Conservation (phyloP, 2,113 vertebrate species). For the Cinclus cinclus region DNA sequence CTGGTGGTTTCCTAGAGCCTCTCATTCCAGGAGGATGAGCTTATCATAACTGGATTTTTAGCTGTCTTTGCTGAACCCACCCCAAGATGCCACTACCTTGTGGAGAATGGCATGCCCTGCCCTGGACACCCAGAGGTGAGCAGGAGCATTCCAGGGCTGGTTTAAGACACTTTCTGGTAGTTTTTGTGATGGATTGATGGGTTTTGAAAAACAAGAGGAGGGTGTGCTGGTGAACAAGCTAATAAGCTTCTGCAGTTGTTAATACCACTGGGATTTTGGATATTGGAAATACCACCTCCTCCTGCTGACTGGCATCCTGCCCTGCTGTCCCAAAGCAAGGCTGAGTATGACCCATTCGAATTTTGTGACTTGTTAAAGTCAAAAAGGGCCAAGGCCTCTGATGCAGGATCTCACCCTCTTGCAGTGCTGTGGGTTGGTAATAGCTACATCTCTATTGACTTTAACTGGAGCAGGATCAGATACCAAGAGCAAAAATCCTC, state of each 20-base stretch:
- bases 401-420: not conserved
- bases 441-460: not conserved
- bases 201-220: not conserved
- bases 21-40: not conserved
- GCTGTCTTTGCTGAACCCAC: not conserved
- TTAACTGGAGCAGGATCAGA: not conserved
- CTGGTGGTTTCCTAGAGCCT: constrained; percentile 20
- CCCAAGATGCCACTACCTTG: not conserved
- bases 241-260: not conserved
- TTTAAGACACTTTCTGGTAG: not conserved
- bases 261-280: not conserved
- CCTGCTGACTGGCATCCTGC: not conserved
- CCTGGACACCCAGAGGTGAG: not conserved
- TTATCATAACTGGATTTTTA: not conserved
- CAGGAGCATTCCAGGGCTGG: not conserved
- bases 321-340: not conserved
- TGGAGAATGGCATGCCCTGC: fast-evolving
- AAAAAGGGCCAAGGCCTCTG: not conserved
- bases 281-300: not conserved
- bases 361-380: not conserved
- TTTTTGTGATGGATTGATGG: not conserved
- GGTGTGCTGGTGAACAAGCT: not conserved
- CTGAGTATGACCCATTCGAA: not conserved
- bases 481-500: not conserved
- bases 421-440: not conserved